These are phyloP conservation scores for Dolichomitus sp. DNA, from an alignment of 2,888 invertebrate species.

Conservation along the genomic window DNA sequence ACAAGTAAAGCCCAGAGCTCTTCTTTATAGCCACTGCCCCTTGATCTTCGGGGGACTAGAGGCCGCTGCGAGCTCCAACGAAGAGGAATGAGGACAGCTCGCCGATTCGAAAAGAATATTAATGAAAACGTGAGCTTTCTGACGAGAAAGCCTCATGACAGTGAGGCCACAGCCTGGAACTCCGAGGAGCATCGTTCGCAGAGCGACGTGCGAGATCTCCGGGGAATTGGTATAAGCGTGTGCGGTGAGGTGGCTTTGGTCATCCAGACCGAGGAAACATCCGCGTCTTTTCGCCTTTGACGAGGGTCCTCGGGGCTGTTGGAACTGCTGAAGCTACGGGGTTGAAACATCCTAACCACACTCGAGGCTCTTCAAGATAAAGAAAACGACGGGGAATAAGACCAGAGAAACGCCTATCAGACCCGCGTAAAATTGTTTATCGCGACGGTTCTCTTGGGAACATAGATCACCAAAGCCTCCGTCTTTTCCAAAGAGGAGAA, in stretches of 20 bases:
- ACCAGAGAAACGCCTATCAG: conserved; percentile 18
- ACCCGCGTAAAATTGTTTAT: conserved; percentile 60
- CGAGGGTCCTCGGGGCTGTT: conserved; percentile 49
- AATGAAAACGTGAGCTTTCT: conserved; percentile 57
- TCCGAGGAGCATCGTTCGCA: conserved; percentile 22
- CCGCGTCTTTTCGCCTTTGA: conserved; percentile 60
- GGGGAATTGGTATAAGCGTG: conserved; percentile 61
- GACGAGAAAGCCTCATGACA: conserved; percentile 42
- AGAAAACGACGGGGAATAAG: conserved; percentile 15
- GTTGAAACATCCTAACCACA: conserved; percentile 45
- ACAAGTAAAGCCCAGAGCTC: conserved; percentile 37
- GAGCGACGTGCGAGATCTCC: conserved; percentile 48
- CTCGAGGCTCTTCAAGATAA: conserved; percentile 36
- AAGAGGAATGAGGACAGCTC: conserved; percentile 24
- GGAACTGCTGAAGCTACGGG: conserved; percentile 15
- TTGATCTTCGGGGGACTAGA: conserved; percentile 46
- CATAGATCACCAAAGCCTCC: conserved; percentile 15
- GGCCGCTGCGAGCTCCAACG: conserved; percentile 5
- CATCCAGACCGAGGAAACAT: conserved; percentile 36
- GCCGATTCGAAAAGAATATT: conserved; percentile 60
- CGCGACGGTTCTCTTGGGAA: conserved; percentile 44
- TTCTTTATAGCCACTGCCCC: background rate
- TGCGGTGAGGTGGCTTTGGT: conserved; percentile 50
- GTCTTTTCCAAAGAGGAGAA: conserved; percentile 37
- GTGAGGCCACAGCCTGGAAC: conserved; percentile 9